Base-by-base conservation (phyloP, 2,888 invertebrate genomes). In the Parapristionchus giblindavisi region DNA sequence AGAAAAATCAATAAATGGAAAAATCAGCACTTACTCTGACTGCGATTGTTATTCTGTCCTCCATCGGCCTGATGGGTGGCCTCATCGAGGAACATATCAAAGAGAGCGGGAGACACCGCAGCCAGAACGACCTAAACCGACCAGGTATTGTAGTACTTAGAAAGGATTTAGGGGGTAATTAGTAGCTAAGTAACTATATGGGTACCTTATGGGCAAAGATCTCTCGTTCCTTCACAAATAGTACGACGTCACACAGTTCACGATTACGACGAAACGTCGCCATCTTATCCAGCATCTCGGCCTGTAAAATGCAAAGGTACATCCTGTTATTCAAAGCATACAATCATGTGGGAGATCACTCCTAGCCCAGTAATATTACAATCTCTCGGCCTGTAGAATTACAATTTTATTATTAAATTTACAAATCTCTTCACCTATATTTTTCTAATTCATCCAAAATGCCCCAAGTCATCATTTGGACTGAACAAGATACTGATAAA, bases 211-310 rank as follows among this genome's bases (percentile, higher is more conserved):
- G 94, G 21, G 92, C 93, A 79, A 92, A 92, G 68, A 93, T 91
- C 89, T 94, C 94, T 51, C 91, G 90, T 83, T 91, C 92, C 63
- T 76, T 92, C 83, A 92, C 94, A 89, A 93, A 92, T 85, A 94
- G 91, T 86, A 93, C 91, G 84, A 93, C 93, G 90, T 94, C 94
- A 90, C 93, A 94, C 89, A 94, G 93, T 88, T 94, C 93, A 76
- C 92, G 92, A 88, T 93, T 93, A 89, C 88, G 86, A 17, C 89
- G 88, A 80, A 90, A 87, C 24, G 87, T 88, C 78, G 88, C 88
- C 72, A 90, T 82, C 14, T 86, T 83, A 17, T 80, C 79, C 65
- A 90, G 82, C 34, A 89, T 76, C 3, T 83, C 81, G 58, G 79
- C 80, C 83, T 85, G 80, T 38, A 84, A 75, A 43, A 27, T 75